A percentile compares a stretch with the other conserved stretches of the same genome.
These are phyloP conservation scores for Eulemur rufifrons DNA, from an alignment of 2,113 vertebrate genomes.

Conservation along the genomic window DNA sequence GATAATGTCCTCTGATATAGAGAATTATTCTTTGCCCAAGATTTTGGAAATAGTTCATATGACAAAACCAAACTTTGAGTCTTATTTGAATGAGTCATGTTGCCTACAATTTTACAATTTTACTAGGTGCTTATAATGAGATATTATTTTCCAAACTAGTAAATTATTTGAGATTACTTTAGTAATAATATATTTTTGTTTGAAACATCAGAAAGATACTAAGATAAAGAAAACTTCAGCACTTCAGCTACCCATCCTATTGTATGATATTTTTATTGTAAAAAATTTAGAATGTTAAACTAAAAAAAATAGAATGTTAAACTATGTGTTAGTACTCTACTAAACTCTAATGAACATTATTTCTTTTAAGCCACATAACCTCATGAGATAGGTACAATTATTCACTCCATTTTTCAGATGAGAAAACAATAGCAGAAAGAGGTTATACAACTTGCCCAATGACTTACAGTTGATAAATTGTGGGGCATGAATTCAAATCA, in stretches of 20 bases:
- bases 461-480: neutral
- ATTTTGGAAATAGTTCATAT: neutral
- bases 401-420: neutral
- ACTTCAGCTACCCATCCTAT: neutral
- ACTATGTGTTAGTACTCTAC: neutral
- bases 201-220: neutral
- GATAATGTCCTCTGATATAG: neutral
- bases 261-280: neutral
- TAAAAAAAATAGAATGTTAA: neutral
- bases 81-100: neutral
- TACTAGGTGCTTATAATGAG: neutral
- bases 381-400: neutral
- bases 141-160: neutral
- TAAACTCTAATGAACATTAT: neutral
- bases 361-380: neutral
- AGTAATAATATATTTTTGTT: neutral
- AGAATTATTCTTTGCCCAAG: neutral
- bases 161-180: constrained; percentile 7
- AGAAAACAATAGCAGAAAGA: neutral
- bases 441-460: neutral
- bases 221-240: neutral
- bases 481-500: neutral
- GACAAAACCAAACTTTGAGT: neutral
- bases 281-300: neutral
- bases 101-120: neutral